These are phyloP conservation scores for Meganola albula DNA, from an alignment of 2,888 invertebrate species.

Conservation along the genomic window DNA sequence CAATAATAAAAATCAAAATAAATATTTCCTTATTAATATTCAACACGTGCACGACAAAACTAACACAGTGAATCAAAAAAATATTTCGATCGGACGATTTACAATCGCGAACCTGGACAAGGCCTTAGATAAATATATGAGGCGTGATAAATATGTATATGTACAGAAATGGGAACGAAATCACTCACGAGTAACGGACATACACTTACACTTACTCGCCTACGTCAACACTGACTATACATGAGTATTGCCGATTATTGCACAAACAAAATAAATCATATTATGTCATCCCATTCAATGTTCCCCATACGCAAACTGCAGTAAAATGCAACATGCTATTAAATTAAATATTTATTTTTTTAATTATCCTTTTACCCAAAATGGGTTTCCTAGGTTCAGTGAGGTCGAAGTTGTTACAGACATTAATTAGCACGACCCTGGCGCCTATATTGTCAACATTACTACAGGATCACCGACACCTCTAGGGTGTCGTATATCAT, in stretches of 20 bases:
- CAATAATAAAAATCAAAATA: conserved; percentile 13
- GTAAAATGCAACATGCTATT: no score
- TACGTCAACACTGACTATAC: conserved; percentile 52
- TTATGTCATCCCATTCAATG: conserved; percentile 24
- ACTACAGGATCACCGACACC: no score
- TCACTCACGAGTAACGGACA: conserved; percentile 39
- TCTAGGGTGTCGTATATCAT: no score
- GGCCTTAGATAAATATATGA: conserved; percentile 18
- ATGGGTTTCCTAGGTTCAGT: background rate
- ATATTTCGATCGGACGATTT: conserved; percentile 17
- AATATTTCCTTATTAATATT: conserved; percentile 19
- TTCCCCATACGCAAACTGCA: conserved; percentile 15
- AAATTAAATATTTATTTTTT: no score
- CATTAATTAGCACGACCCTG: background rate
- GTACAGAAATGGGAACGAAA: conserved; percentile 34
- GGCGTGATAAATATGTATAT: conserved; percentile 31
- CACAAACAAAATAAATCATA: conserved; percentile 44
- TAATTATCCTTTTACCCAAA: no score
- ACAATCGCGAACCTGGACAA: conserved; percentile 25
- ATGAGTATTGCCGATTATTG: conserved; percentile 76
- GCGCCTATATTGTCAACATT: no score
- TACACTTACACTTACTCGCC: conserved; percentile 51
- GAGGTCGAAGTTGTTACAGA: background rate
- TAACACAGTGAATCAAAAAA: conserved; percentile 10
- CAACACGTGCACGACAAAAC: conserved; percentile 11